Evolutionary conservation across 2,888 invertebrate genomes (phyloP).

Genomic region (Dorcus parallelipipedus): DNA sequence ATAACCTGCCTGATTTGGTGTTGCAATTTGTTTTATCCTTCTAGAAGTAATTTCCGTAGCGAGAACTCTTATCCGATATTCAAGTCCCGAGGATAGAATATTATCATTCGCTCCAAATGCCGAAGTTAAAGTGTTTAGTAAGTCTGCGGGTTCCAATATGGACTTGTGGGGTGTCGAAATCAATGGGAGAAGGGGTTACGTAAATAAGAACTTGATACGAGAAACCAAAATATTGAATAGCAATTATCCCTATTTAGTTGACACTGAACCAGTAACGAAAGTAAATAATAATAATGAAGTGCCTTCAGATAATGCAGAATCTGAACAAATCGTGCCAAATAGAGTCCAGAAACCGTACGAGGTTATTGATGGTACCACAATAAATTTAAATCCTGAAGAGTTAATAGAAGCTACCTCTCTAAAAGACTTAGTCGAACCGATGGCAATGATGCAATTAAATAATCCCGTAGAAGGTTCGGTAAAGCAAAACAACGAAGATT

Average conservation of each 20-base stretch:
- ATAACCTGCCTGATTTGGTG: slow-evolving; percentile 5
- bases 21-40: slow-evolving; percentile 5
- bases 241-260: slow-evolving; percentile 46
- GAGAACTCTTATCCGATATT: slow-evolving; percentile 57
- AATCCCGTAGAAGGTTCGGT: background rate
- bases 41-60: slow-evolving; percentile 63
- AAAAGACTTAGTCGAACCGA: slow-evolving; percentile 7
- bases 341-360: slow-evolving; percentile 41
- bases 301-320: slow-evolving; percentile 26
- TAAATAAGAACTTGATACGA: slow-evolving; percentile 56
- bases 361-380: slow-evolving; percentile 67
- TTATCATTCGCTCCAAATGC: slow-evolving; percentile 60
- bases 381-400: slow-evolving; percentile 42
- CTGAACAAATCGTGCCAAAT: slow-evolving; percentile 25
- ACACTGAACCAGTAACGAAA: slow-evolving; percentile 43
- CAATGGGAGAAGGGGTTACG: slow-evolving; percentile 66
- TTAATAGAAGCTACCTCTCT: slow-evolving; percentile 7
- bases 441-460: background rate
- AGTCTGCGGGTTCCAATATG: slow-evolving; percentile 60
- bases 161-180: slow-evolving; percentile 70
- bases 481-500: background rate
- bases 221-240: slow-evolving; percentile 57
- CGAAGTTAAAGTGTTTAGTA: slow-evolving; percentile 64
- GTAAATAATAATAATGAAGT: slow-evolving; percentile 21
- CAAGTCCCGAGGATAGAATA: slow-evolving; percentile 53